phyloP scores from a whole-genome alignment of 35 echinoderm and acorn worm species.

The Ptychodera flava region DNA sequence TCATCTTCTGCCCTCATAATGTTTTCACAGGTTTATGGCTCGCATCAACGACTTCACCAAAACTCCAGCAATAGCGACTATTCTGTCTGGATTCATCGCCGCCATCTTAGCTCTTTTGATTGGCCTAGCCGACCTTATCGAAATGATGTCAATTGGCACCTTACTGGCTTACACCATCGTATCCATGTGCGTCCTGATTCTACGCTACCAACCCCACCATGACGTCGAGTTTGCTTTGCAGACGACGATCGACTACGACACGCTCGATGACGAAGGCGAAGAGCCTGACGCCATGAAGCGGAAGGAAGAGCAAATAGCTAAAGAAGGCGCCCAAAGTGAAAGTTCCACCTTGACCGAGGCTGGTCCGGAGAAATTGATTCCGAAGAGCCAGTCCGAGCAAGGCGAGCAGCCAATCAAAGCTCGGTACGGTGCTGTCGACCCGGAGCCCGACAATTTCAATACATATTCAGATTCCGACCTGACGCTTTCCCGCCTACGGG shows the following conservation, averaged over 20 bases:
- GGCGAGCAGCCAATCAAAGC: constrained; percentile 33
- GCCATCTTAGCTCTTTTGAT: constrained; percentile 91
- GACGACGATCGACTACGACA: constrained; percentile 51
- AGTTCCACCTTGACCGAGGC: constrained; percentile 70
- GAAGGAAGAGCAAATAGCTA: background rate
- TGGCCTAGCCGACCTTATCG: constrained; percentile 80
- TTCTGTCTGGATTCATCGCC: constrained; percentile 89
- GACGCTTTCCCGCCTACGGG: constrained; percentile 43
- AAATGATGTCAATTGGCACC: constrained; percentile 99
- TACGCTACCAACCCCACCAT: constrained; percentile 88
- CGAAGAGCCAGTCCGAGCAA: constrained; percentile 34
- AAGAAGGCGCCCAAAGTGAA: constrained; percentile 10
- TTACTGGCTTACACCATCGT: constrained; percentile 92
- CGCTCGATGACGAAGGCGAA: constrained; percentile 64
- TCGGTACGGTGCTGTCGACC: constrained; percentile 61
- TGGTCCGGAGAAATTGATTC: constrained; percentile 68
- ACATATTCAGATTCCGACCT: constrained; percentile 70
- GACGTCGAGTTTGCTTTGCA: constrained; percentile 59
- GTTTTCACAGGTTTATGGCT: constrained; percentile 49
- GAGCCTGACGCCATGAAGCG: constrained; percentile 4
- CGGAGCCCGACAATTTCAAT: constrained; percentile 60
- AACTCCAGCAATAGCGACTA: constrained; percentile 83
- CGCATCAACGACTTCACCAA: constrained; percentile 81
- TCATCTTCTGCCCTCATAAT: too few species aligned
- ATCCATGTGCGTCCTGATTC: constrained; percentile 93